Evolutionary conservation across 1,140 invertebrate genomes (phyloP), one percentile per base, ranked within the genome.

Genomic region (Calosoma granatense): DNA sequence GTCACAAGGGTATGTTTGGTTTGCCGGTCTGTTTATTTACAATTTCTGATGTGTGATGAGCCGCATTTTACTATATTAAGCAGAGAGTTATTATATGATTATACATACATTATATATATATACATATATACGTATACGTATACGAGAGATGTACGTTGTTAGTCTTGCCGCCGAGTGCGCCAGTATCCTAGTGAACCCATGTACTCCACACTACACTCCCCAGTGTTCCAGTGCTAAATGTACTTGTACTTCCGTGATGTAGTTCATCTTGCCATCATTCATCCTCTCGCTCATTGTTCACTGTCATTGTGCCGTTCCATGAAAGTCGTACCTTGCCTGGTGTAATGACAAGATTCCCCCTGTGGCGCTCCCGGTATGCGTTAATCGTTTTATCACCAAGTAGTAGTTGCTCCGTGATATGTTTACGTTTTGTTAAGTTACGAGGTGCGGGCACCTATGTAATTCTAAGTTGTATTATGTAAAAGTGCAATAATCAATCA

Each of bases 21-120:
- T 47, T 47, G 41, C 41, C 41, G 41, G 41, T 47, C 17, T 47
- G 41, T 47, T 47, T 47, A 47, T 47, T 47, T 47, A 47, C 41
- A 47, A 47, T 47, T 47, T 12, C 41, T 47, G 41, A 47, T 47
- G 41, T 47, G 41, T 47, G 41, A 47, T 47, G 41, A 47, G 41
- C 41, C 9, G 41, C 41, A 47, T 47, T 47, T 47, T 47, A 47
- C 41, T 47, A 47, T 47, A 47, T 47, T 47, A 47, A 47, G 41
- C 41, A 47, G 41, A 47, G 41, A 47, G 41, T 47, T 47, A 47
- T 47, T 47, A 47, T 47, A 12, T 12, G 9, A 47, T 9, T 36
- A 36, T 36, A 36, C n/a, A 36, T 36, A 36, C 6, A 36, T 47
- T n/a, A n/a, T n/a, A 36, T 36, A 36, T 36, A 36, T 36, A 36